Evolutionary conservation across 1,140 invertebrate species (phyloP).

Genomic region (Bombus balteatus): DNA sequence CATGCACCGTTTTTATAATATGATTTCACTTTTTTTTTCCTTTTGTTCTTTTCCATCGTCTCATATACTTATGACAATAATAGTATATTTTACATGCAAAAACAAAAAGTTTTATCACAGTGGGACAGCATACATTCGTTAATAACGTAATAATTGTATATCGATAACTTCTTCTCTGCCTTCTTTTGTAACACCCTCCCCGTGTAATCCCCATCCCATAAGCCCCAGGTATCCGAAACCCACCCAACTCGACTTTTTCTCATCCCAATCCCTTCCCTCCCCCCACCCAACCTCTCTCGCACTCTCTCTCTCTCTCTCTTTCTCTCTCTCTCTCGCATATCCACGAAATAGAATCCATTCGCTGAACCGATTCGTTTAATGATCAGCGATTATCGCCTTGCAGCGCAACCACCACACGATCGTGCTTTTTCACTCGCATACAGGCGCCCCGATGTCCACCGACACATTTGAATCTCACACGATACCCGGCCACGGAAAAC

Average conservation of each 20-base stretch:
- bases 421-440: constrained; percentile 27
- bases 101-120: constrained; percentile 82
- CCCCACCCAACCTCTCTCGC: not conserved
- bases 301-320: too few relatives aligned
- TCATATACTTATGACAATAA: constrained; percentile 73
- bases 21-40: constrained; percentile 52
- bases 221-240: not conserved
- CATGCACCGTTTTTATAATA: constrained; percentile 38
- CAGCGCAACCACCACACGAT: not conserved
- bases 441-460: not conserved
- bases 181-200: constrained; percentile 17
- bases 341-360: constrained; percentile 10
- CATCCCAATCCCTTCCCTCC: not conserved
- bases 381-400: constrained; percentile 51
- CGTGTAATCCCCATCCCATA: not conserved
- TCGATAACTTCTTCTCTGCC: constrained; percentile 64
- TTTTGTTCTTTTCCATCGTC: constrained; percentile 45
- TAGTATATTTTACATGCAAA: constrained; percentile 82
- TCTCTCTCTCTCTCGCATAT: not conserved
- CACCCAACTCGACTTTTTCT: not conserved
- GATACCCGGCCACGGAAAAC: not conserved
- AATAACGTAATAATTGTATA: constrained; percentile 78
- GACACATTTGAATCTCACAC: not conserved
- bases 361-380: constrained; percentile 41
- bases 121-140: constrained; percentile 81